Conservation (phyloP, 2,888 invertebrate species). For the Labia minor region DNA sequence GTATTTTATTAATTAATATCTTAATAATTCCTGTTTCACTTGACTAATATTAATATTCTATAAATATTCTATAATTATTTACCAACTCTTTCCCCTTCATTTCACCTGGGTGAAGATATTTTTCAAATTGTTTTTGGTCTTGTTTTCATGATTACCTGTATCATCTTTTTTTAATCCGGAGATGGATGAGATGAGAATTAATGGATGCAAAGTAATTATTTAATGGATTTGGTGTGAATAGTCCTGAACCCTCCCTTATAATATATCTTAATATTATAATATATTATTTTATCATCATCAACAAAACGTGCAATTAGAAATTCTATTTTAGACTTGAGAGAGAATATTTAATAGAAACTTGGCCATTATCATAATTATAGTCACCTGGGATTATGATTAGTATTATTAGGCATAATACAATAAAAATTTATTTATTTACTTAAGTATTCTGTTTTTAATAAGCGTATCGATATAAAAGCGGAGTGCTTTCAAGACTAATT, state of each 20-base stretch:
- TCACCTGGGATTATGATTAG: neutral
- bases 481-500: no score
- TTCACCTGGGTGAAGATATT: no score
- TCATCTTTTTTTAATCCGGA: neutral
- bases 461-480: no score
- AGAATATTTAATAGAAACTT: conserved; percentile 4
- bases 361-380: neutral
- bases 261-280: conserved; percentile 7
- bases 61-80: no score
- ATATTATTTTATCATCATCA: conserved; percentile 9
- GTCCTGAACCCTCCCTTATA: neutral
- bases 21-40: no score
- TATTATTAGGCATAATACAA: neutral
- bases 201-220: conserved; percentile 13
- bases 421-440: no score
- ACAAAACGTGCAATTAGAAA: neutral
- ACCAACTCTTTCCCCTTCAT: no score
- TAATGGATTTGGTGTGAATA: neutral
- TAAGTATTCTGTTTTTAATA: no score
- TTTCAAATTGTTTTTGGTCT: neutral
- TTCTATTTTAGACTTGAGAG: neutral
- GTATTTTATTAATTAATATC: no score
- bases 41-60: no score
- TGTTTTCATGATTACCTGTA: neutral
- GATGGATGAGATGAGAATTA: conserved; percentile 1